These are phyloP conservation scores for Neodontobutis hainanensis DNA, from an alignment of 2,113 vertebrate species.

Conservation along the genomic window DNA sequence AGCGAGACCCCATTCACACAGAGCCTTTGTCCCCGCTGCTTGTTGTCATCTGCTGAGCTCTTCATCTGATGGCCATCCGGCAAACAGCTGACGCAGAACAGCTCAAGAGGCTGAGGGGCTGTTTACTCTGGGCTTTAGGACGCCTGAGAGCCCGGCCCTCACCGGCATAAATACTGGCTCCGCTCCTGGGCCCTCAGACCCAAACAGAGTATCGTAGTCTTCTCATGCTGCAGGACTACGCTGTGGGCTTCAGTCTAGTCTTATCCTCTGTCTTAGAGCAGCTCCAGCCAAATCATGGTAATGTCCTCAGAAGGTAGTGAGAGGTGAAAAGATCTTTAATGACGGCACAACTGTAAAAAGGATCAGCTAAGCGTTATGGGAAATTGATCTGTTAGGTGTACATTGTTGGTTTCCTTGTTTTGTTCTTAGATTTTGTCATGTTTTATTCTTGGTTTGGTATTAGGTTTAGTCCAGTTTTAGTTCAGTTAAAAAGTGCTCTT, in stretches of 20 bases:
- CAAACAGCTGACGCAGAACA: slow-evolving; percentile 86
- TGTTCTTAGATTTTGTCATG: too few species aligned
- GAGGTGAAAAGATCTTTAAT: neutral
- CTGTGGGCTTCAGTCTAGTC: neutral
- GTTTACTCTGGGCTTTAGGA: slow-evolving; percentile 55
- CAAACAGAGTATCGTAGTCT: slow-evolving; percentile 1
- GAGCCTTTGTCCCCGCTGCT: slow-evolving; percentile 80
- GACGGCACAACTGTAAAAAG: too few species aligned
- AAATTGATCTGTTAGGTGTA: too few species aligned
- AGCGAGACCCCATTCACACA: slow-evolving; percentile 77
- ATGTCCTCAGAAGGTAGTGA: neutral
- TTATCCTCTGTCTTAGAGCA: neutral
- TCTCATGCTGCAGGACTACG: slow-evolving; percentile 11
- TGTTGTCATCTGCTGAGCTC: slow-evolving; percentile 81
- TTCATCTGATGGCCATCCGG: slow-evolving; percentile 88
- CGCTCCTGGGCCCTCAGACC: slow-evolving; percentile 16
- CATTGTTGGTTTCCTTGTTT: too few species aligned
- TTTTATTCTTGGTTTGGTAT: too few species aligned
- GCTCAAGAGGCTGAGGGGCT: slow-evolving; percentile 76
- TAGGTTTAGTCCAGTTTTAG: too few species aligned
- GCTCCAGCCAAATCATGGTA: neutral
- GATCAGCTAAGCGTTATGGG: too few species aligned
- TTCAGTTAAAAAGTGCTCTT: too few species aligned
- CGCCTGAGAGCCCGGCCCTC: slow-evolving; percentile 35
- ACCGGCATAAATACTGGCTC: slow-evolving; percentile 63